A percentile compares a stretch with the other conserved stretches of the same genome.
phyloP scores from a whole-genome alignment of 2,888 invertebrate species.

The Aleiodes leptofemur region DNA sequence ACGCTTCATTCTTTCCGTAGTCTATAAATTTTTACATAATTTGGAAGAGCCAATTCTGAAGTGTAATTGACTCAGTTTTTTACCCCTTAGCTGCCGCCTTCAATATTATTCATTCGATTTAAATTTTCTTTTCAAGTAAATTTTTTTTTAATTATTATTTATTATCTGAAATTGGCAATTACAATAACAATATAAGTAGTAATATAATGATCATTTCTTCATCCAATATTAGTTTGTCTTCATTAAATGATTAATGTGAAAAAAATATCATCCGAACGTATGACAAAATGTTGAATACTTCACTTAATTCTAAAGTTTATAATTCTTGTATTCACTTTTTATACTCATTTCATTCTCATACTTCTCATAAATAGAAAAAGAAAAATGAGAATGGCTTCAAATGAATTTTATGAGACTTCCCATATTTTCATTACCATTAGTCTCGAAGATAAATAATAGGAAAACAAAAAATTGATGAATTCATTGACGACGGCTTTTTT shows the following conservation, averaged over 20 bases:
- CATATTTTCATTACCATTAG: background rate
- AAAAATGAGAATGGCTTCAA: background rate
- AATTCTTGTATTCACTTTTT: constrained; percentile 24
- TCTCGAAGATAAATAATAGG: background rate
- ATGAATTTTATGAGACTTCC: background rate
- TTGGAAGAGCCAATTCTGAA: too few species aligned
- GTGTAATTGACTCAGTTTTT: too few species aligned
- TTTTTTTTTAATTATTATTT: constrained; percentile 53
- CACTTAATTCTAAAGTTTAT: background rate
- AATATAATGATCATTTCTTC: constrained; percentile 14
- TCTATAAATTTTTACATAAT: too few species aligned
- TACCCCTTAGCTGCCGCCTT: too few species aligned
- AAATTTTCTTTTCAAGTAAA: too few species aligned
- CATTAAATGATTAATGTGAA: constrained; percentile 61
- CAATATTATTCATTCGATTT: too few species aligned
- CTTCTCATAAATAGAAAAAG: constrained; percentile 1
- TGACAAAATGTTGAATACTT: constrained; percentile 3
- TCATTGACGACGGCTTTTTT: too few species aligned
- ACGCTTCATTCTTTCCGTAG: too few species aligned
- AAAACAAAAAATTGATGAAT: background rate
- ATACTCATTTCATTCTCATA: constrained; percentile 7
- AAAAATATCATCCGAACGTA: constrained; percentile 40
- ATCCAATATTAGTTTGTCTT: constrained; percentile 30
- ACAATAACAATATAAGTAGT: constrained; percentile 56
- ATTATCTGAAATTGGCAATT: constrained; percentile 67